Base-by-base conservation (phyloP, 23 tunicate genomes). In the Trididemnum miniatum region DNA sequence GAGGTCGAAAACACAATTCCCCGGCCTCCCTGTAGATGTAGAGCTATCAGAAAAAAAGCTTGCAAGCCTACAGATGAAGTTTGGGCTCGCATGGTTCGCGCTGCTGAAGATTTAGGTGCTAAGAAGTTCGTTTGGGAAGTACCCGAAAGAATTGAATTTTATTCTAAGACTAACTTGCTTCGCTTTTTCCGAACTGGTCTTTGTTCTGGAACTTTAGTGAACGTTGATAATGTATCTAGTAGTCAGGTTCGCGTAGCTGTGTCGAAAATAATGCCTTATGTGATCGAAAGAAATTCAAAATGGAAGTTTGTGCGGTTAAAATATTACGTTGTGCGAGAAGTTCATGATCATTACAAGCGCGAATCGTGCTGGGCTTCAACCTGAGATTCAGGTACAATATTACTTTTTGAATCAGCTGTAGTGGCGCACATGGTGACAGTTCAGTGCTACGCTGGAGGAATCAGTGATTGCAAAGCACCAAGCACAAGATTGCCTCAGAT, bases 91-190 rank as follows among this genome's bases (percentile, higher is more conserved):
- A 26, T 87, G 3, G 33, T 57, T 1, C 12, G 59, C 20, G 74
- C 82, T 44, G 71, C 85, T 34, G 65, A 77, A 54, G 26, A 49
- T 20, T 20, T 73, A 24, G 91, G 91, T 4, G 91, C 84, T 29
- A 59, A 25, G 18, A 74, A 81, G 51, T 37, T 34, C 23, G 57
- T 12, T 18, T 12, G 82, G 18, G 12, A 57, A 20, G 44, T 9
- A n/a, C 71, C 35, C n/a, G 82, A 66, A 2, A 30, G 83, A 24
- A 75, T 87, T 33, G 75, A 64, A 20, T 81, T 87, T 38, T 80
- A 60, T 39, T 64, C 66, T 9, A 25, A 39, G 22, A 82, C 65
- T 0, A 62, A 75, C 0, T 32, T 87, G 1, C 40, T 33, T 2
- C 35, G 23, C 23, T 87, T 87, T 62, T 87, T 87, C 65, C 35